A percentile compares a stretch with the other conserved stretches of the same genome.
phyloP scores from a whole-genome alignment of 1,140 invertebrate species.

The Hyposmocoma kahamanoa region DNA sequence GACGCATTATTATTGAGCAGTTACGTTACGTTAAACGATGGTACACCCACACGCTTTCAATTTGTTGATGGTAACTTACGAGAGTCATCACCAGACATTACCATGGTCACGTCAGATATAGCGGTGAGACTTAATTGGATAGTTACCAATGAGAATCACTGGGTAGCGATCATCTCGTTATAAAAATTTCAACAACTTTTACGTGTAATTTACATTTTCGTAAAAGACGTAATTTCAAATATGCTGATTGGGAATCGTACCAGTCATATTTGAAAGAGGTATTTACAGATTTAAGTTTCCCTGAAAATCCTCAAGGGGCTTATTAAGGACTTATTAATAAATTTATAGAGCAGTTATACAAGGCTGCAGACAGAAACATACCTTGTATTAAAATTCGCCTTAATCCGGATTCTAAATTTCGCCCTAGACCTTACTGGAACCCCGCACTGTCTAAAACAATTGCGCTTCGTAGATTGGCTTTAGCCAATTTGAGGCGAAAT shows the following conservation, averaged over 20 bases:
- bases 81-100: constrained; percentile 5
- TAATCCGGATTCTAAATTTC: background rate
- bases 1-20: background rate
- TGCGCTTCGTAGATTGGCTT: background rate
- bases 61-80: constrained; percentile 1
- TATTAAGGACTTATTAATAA: no score
- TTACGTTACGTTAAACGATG: constrained; percentile 3
- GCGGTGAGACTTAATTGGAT: constrained; percentile 3
- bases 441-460: background rate
- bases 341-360: constrained; percentile 1
- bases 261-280: background rate
- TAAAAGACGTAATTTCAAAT: constrained; percentile 2
- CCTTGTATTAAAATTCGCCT: constrained; percentile 1
- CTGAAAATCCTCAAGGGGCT: background rate
- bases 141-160: constrained; percentile 2
- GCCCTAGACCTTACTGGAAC: constrained; percentile 3
- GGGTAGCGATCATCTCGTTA: constrained; percentile 9
- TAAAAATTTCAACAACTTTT: background rate
- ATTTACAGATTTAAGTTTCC: background rate
- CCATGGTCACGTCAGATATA: constrained; percentile 4
- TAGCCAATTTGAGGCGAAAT: background rate
- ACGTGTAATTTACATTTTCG: background rate
- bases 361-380: background rate
- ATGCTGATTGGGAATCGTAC: constrained; percentile 3
- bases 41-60: background rate